phyloP scores from a whole-genome alignment of 2,797 vertebrate species.

The Jordanella pulchra region DNA sequence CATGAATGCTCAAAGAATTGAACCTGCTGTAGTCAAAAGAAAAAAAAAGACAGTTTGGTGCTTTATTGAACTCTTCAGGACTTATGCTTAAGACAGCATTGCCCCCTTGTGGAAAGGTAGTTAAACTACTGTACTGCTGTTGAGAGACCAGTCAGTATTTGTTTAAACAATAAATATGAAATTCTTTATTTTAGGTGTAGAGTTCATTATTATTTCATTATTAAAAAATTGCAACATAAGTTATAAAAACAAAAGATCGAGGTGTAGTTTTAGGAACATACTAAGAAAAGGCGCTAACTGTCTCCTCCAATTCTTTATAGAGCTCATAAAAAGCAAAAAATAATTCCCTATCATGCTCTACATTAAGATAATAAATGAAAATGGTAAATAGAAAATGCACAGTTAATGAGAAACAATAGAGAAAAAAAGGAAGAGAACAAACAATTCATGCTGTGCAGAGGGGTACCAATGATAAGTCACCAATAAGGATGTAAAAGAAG shows the following conservation, averaged over 20 bases:
- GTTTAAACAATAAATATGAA: background rate
- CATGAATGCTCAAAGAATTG: rapidly evolving
- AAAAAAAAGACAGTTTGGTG: background rate
- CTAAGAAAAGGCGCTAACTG: too few relatives aligned
- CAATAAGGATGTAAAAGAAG: too few relatives aligned
- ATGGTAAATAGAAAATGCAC: too few relatives aligned
- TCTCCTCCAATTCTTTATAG: too few relatives aligned
- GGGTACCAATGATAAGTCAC: too few relatives aligned
- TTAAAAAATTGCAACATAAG: constrained; percentile 11
- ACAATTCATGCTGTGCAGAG: too few relatives aligned
- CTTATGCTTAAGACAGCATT: constrained; percentile 33
- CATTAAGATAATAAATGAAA: too few relatives aligned
- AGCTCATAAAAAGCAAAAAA: too few relatives aligned
- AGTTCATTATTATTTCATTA: background rate
- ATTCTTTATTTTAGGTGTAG: background rate
- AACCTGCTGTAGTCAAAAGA: background rate
- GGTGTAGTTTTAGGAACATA: too few relatives aligned
- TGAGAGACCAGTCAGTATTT: background rate
- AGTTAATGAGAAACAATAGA: too few relatives aligned
- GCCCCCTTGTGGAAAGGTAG: constrained; percentile 69
- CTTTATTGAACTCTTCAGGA: constrained; percentile 6
- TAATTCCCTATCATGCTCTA: too few relatives aligned
- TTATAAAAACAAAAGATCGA: background rate
- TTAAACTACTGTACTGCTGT: constrained; percentile 1
- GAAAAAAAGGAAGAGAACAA: too few relatives aligned